Evolutionary conservation across 2,888 invertebrate species (phyloP), one percentile per base, ranked within the genome.

Genomic region (Sericinus montela): DNA sequence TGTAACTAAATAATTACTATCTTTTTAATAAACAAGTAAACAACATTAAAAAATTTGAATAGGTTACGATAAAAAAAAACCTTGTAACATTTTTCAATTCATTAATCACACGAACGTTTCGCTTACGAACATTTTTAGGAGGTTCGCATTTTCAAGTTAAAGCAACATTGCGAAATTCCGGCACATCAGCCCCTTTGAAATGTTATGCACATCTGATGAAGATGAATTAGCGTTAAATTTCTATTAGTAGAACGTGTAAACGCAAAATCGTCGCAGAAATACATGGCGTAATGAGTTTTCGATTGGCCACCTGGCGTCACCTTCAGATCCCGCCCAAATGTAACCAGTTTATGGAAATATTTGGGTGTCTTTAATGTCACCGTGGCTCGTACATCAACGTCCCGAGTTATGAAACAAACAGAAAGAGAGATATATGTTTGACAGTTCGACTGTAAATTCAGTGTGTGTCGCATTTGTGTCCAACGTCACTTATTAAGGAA

Each of bases 241-340:
- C 72, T 72, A 75, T 76, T 71, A 71, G 72, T 71, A 45, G 19
- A 19, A 19, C 32, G 62, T 73, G 69, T 77, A 74, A 70, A 80
- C 76, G 72, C 77, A 68, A 80, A 82, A 80, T 83, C 80, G 78
- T 75, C 70, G 67, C 62, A 60, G 66, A 65, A 72, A 75, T 67
- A 72, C 59, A 16, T 72, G 66, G 53, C 62, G 67, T 83, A 84
- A 86, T 81, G 81, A 82, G 80, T 72, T 80, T 79, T 79, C 77
- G 78, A 85, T 85, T 74, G 79, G 82, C 78, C 77, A 81, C 11
- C 5, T 11, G 11, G 54, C 58, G 64, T 57, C 66, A 64, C 67
- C 72, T 73, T 66, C 60, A 57, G 66, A 77, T 74, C 75, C 78
- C 79, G 75, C 74, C 70, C 67, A 69, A 79, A 77, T 69, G 72